Evolutionary conservation across 2,797 vertebrate species (phyloP), one percentile per base, ranked within the genome.

Genomic region (Cygnus olor): DNA sequence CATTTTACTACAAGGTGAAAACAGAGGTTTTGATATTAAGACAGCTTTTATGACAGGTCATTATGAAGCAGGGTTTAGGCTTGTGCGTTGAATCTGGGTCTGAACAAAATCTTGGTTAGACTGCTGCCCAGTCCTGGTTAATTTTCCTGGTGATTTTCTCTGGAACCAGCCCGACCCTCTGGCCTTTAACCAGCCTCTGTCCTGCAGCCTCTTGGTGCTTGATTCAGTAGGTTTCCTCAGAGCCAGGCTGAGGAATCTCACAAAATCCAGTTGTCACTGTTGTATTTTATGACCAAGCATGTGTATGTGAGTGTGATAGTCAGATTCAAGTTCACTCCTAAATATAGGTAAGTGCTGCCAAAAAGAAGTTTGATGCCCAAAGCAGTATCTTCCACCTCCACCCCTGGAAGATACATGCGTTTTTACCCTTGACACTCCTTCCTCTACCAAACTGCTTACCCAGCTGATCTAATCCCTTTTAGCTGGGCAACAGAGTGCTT

Each of bases 151-250:
- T 49, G 22, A 49, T 49, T 87, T 10, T n/a, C 24, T 36, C 54
- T 44, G 19, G 45, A 25, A 25, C 19, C n/a, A 4, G 2, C 32
- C 9, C 6, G 28, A n/a, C 22, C 9, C 19, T 8, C 63, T 27
- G 36, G 14, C 14, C 42, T 32, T 24, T 8, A 13, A n/a, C 36
- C 16, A n/a, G 12, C 27, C 1, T 1, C 53, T 57, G 57, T 44
- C 28, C 45, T 0, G 0, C 44, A 68, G 42, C 10, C 9, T 61
- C 54, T 56, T 25, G 14, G 40, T 64, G 51, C 30, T 65, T 42
- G 27, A 16, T 78, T 53, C 36, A 16, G 4, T 7, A 54, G 19
- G 11, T 64, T 72, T 78, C 58, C 9, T 30, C 44, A 42, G 34
- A 78, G 11, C 6, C 21, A 40, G 61, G 10, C 12, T 12, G 30